Evolutionary conservation across 2,113 vertebrate genomes (phyloP), one percentile per base, ranked within the genome.

Genomic region (Actinemys pallida): DNA sequence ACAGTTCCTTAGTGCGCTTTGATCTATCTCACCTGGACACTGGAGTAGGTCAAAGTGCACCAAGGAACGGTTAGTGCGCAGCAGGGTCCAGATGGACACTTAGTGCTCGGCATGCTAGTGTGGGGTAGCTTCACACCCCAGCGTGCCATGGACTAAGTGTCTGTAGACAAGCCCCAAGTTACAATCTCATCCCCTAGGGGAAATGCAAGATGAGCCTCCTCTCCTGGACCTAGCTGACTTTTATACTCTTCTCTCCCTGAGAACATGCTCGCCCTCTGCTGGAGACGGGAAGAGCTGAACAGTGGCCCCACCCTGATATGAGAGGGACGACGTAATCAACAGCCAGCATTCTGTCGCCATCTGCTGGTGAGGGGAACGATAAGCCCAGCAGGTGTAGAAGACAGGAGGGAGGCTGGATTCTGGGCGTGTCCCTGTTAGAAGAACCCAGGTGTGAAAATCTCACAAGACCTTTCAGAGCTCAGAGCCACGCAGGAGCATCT

Each of bases 401-500:
- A 50, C 14, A 35, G 5, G 13, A 31, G 24, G 52, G 49, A 80
- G 56, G 5, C 19, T 27, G n/a, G 19, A 35, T 72, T n/a, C 16
- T 45, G 29, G 35, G 29, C n/a, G 10, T 27, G 42, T 47, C 24
- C 42, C 62, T 3, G 7, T 17, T 54, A 42, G 84, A 27, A n/a
- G 65, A 75, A 20, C 14, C 12, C 50, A 42, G 49, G n/a, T 29
- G n/a, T 49, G 84, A 49, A 45, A 50, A 53, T 50, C 80, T 35
- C 17, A 52, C 7, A 20, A 8, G 14, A 53, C 29, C 16, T 20
- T 35, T 52, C 27, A 52, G 80, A n/a, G 50, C 29, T 13, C 16
- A 5, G 79, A 72, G 35, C 24, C 78, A 27, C 17, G 4, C 20
- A 56, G 10, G 0, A 49, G 79, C 57, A 29, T 0, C 1, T 1